Base-by-base conservation (phyloP, 2,888 invertebrate genomes). In the Drosophila subquinaria region DNA sequence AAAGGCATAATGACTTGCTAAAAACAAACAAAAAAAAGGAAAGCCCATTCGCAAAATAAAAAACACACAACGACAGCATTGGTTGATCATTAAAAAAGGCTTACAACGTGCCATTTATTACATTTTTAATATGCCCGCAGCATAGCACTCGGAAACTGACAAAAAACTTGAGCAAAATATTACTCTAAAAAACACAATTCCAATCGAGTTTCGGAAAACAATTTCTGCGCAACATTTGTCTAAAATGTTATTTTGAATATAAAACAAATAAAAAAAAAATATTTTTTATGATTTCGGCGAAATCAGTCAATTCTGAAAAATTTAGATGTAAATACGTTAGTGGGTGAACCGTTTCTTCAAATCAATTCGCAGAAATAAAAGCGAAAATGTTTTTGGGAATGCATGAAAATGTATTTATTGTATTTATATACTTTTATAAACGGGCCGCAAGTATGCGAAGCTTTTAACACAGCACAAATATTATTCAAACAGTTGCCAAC, bases 1-100 rank as follows among this genome's bases (percentile, higher is more conserved):
- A 30, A 83, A 59, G 75, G 63, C 86, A 88, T 88, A 82, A 88
- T 85, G 85, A 85, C 82, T 75, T 75, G 74, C 65, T 60, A 42
- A 66, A 51, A 53, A 62, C 51, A 52, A 36, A 52, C 70, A 17
- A 57, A 71, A 23, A 64, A 80, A 64, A 56, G 61, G 68, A 30
- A 63, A 53, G 53, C 67, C 70, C 59, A 48, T 45, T 6, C 30
- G 51, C 20, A 48, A 47, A 45, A 11, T 63, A 38, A 64, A 60
- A 48, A 20, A 30, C 47, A 52, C 35, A 55, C 57, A 56, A 33
- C 56, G 23, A 33, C 60, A 62, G 33, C 62, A 65, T 61, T 51
- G 80, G 78, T 45, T 67, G 87, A 76, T 87, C 84, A 84, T 84
- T 89, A 84, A 89, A 83, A 86, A 89, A 68, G 83, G 88, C 84